A percentile compares a stretch with the other conserved stretches of the same genome.
These are phyloP conservation scores for Lasioglossum vierecki DNA, from an alignment of 2,888 invertebrate species.

Conservation along the genomic window DNA sequence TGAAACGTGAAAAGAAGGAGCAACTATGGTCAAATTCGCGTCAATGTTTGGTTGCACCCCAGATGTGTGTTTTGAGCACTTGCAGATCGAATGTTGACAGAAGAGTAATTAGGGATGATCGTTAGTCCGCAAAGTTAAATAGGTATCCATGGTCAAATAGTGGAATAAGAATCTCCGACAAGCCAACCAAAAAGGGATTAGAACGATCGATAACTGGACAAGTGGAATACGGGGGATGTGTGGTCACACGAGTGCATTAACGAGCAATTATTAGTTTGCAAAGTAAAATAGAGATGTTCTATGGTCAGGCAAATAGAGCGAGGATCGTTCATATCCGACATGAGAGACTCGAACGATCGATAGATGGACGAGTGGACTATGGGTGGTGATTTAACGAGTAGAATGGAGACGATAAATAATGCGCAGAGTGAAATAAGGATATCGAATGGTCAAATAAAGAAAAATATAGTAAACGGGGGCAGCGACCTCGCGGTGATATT, in stretches of 20 bases:
- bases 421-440: too few relatives aligned
- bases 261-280: neutral
- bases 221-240: neutral
- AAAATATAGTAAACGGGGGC: neutral
- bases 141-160: neutral
- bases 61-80: neutral
- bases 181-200: neutral
- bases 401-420: neutral
- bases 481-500: slow-evolving; percentile 21
- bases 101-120: neutral
- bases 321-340: neutral
- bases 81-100: neutral
- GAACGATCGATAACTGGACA: neutral
- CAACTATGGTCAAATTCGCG: neutral
- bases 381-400: neutral
- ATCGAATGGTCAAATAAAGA: neutral
- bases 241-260: neutral
- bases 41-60: neutral
- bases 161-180: neutral
- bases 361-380: neutral
- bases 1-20: neutral
- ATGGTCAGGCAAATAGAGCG: neutral
- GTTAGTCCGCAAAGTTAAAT: neutral
- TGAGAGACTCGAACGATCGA: neutral
- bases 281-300: neutral